A percentile compares a stretch with the other conserved stretches of the same genome.
Conservation (phyloP, 1,140 invertebrate genomes). For the Scaptomyza hsui region DNA sequence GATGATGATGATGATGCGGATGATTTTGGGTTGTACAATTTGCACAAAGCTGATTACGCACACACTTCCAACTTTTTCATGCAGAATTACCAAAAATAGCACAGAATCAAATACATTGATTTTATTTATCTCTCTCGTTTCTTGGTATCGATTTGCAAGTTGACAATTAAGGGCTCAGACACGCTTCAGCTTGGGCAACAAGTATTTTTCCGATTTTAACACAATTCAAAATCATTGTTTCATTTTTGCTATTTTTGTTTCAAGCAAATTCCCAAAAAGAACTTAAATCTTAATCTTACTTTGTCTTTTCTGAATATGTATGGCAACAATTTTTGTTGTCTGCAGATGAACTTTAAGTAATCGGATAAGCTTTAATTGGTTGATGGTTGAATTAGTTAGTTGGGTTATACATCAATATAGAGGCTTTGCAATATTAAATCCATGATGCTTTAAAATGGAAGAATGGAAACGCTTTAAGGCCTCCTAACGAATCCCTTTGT, state of each 20-base stretch:
- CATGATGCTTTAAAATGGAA: not conserved
- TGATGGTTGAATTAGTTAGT: not conserved
- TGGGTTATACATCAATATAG: no score
- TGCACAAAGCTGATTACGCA: conserved; percentile 41
- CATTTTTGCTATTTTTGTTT: not conserved
- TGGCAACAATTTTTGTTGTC: no score
- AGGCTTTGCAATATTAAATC: not conserved
- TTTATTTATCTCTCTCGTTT: not conserved
- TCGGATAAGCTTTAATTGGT: not conserved
- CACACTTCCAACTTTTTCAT: conserved; percentile 16
- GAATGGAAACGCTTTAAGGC: not conserved
- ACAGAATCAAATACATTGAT: not conserved
- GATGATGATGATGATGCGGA: no score
- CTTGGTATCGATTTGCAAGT: conserved; percentile 18
- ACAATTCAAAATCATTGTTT: no score
- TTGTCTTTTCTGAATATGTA: not conserved
- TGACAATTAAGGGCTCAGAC: conserved; percentile 9
- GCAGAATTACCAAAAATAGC: conserved; percentile 6
- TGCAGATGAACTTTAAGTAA: not conserved
- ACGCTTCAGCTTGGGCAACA: not conserved
- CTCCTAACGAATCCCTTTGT: not conserved
- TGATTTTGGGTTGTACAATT: conserved; percentile 38
- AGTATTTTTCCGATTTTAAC: not conserved
- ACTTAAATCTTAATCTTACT: not conserved
- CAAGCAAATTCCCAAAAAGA: not conserved